Conservation (phyloP, 2,888 invertebrate species). For the Apodemia duryi region DNA sequence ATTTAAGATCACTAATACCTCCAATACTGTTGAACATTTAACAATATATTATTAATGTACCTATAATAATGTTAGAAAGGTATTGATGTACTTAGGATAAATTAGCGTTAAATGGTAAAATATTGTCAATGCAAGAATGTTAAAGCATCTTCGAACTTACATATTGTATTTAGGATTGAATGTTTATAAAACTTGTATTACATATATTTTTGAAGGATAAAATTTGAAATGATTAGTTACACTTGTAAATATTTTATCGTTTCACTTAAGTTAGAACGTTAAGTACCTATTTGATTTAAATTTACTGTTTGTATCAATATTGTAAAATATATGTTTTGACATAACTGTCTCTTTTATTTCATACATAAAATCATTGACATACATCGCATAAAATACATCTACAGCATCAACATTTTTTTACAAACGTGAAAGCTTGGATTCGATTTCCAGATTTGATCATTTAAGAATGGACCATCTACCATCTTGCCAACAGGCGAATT, state of each 20-base stretch:
- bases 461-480: too few species aligned
- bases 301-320: slow-evolving; percentile 32
- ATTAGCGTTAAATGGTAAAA: background rate
- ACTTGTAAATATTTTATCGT: slow-evolving; percentile 34
- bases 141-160: background rate
- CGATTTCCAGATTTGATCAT: too few species aligned
- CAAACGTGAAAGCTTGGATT: too few species aligned
- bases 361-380: too few species aligned
- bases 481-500: too few species aligned
- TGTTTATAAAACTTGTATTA: slow-evolving; percentile 16
- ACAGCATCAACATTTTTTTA: too few species aligned
- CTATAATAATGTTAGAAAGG: slow-evolving; percentile 2
- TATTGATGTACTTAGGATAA: slow-evolving; percentile 7
- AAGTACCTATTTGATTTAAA: slow-evolving; percentile 29
- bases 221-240: slow-evolving; percentile 22
- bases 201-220: slow-evolving; percentile 10
- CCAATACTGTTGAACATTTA: slow-evolving; percentile 8
- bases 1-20: slow-evolving; percentile 9
- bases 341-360: slow-evolving; percentile 17
- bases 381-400: too few species aligned
- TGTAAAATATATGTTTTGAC: slow-evolving; percentile 38
- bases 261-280: slow-evolving; percentile 24
- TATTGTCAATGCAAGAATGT: background rate
- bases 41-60: slow-evolving; percentile 1
- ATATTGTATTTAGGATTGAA: background rate